These are phyloP conservation scores for Cantharis nigra DNA, from an alignment of 2,888 invertebrate genomes.

Conservation along the genomic window DNA sequence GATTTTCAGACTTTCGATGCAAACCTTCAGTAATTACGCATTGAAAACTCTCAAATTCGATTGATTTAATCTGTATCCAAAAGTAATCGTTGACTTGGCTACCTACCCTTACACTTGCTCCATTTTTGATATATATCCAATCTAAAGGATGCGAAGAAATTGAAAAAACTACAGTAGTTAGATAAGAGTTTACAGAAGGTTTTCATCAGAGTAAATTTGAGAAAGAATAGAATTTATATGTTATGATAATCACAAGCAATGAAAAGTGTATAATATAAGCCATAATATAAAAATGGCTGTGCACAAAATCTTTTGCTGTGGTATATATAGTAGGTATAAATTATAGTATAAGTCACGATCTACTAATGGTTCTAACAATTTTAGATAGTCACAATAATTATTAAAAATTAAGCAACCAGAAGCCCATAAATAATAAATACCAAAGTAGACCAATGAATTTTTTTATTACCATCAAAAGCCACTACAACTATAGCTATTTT, in stretches of 20 bases:
- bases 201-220: not conserved
- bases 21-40: not conserved
- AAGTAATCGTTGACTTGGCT: not conserved
- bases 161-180: not conserved
- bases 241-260: not conserved
- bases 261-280: not conserved
- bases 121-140: not conserved
- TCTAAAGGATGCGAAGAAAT: not conserved
- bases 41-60: not conserved
- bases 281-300: not conserved
- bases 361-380: not conserved
- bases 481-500: not conserved
- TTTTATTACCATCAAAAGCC: not conserved
- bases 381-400: not conserved
- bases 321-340: no score
- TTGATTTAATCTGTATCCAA: not conserved
- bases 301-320: not conserved
- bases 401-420: not conserved
- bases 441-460: not conserved
- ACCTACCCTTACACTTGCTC: not conserved
- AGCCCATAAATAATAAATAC: not conserved
- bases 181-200: not conserved
- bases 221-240: not conserved
- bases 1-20: not conserved
- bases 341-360: not conserved